phyloP scores from a whole-genome alignment of 2,888 invertebrate genomes.

The Trisateles emortualis region DNA sequence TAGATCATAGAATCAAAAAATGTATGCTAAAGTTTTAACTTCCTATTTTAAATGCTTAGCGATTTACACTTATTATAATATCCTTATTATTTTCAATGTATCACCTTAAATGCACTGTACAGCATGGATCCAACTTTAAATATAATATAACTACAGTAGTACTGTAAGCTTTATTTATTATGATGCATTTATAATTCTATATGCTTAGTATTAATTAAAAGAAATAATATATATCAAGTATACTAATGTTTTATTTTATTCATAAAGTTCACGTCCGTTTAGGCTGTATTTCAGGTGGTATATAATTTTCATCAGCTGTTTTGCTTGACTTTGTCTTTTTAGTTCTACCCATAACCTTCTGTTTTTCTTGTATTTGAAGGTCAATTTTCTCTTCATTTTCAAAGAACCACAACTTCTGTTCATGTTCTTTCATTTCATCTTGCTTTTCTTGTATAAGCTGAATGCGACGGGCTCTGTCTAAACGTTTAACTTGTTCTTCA shows the following conservation, averaged over 20 bases:
- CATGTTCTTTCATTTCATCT: constrained; percentile 81
- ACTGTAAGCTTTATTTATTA: not conserved
- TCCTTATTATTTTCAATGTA: too few species aligned
- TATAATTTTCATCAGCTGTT: constrained; percentile 87
- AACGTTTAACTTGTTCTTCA: constrained; percentile 85
- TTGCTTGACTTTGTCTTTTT: constrained; percentile 81
- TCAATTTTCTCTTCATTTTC: constrained; percentile 93
- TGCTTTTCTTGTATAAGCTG: constrained; percentile 82
- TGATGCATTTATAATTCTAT: too few species aligned
- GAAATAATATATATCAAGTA: constrained; percentile 6
- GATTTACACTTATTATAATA: too few species aligned
- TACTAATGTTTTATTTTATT: constrained; percentile 15
- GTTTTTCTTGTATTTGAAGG: constrained; percentile 89
- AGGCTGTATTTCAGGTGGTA: constrained; percentile 90
- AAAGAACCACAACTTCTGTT: constrained; percentile 93
- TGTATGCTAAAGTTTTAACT: too few species aligned
- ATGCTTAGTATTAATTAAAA: not conserved
- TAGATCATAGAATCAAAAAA: too few species aligned
- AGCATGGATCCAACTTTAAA: too few species aligned
- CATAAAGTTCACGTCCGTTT: constrained; percentile 61
- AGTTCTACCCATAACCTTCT: constrained; percentile 63
- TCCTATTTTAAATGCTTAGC: too few species aligned
- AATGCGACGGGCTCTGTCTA: constrained; percentile 86
- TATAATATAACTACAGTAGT: too few species aligned
- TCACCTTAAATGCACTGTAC: too few species aligned